These are phyloP conservation scores for Rhyacichthys aspro DNA, from an alignment of 2,797 vertebrate genomes.

Conservation along the genomic window DNA sequence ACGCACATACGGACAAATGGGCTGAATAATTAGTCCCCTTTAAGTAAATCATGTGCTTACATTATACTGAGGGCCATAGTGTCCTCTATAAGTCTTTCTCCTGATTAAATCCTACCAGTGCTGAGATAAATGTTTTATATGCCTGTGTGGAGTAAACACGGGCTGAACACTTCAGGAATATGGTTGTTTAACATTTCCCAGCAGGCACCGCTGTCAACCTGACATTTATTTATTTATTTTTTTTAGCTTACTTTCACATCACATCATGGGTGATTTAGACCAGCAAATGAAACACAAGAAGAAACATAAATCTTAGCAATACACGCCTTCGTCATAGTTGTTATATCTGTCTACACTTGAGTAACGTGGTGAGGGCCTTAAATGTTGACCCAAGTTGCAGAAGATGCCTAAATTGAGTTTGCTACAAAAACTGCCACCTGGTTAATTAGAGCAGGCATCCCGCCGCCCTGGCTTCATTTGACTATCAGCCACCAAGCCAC, in stretches of 20 bases:
- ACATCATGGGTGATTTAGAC: constrained; percentile 65
- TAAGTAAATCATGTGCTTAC: constrained; percentile 34
- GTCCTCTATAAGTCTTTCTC: constrained; percentile 43
- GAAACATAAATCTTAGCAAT: constrained; percentile 61
- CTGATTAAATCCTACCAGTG: constrained; percentile 62
- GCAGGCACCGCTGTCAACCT: constrained; percentile 40
- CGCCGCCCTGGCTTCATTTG: constrained; percentile 74
- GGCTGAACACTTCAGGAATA: constrained; percentile 53
- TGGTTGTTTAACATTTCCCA: constrained; percentile 60
- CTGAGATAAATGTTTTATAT: constrained; percentile 65
- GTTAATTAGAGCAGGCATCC: constrained; percentile 80
- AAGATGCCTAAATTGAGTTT: neutral
- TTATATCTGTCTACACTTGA: constrained; percentile 30
- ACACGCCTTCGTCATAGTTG: constrained; percentile 38
- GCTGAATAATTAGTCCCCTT: constrained; percentile 30
- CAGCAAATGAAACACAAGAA: constrained; percentile 65
- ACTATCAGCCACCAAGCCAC: constrained; percentile 79
- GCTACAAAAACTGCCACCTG: constrained; percentile 53
- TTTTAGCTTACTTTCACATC: constrained; percentile 64
- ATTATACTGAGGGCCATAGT: constrained; percentile 14
- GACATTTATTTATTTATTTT: constrained; percentile 55
- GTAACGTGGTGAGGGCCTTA: neutral
- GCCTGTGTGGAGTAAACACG: constrained; percentile 62
- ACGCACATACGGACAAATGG: constrained; percentile 23
- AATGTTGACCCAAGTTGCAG: constrained; percentile 23